Base-by-base conservation (phyloP, 37 sponge, comb jelly and placozoan species). In the Ephydatia muelleri region DNA sequence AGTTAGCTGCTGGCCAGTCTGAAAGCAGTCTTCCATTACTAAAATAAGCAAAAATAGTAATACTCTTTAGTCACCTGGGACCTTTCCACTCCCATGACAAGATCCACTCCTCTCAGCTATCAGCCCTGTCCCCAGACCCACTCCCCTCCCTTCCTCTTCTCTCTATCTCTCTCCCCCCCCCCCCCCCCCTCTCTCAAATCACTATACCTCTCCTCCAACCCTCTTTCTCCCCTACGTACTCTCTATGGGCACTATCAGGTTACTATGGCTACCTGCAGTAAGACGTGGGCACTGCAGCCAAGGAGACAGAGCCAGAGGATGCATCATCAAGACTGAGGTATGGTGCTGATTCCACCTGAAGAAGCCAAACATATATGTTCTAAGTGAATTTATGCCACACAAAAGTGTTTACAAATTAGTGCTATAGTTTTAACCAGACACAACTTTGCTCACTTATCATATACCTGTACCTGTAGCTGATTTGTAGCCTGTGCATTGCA, bases 291-390 rank as follows among this genome's bases (percentile, higher is more conserved):
- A 85, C 37, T n/a, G 72, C 72, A 30, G 86, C 78, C 72, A 85
- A 73, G 33, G 80, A 80, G 25, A 73, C 79, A 49, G 86, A 85
- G 19, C 66, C 78, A 48, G 65, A 75, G 57, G 81, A 73, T 22
- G 81, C 70, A n/a, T 85, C 77, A 28, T 93, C 87, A 82, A 90
- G 89, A 72, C 92, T 89, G n/a, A 93, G 85, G 85, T 82, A 82
- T 1, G 93, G 93, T 27, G 81, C 35, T n/a, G 86, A 39, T 49
- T 78, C 72, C 57, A 72, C 77, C 33, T 64, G 25, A 31, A 65
- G 32, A 65, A 47, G n/a, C n/a, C n/a, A n/a, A n/a, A n/a, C n/a
- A n/a, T n/a, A n/a, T n/a, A n/a, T n/a, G n/a, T n/a, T n/a, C n/a
- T n/a, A n/a, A n/a, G n/a, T n/a, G n/a, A n/a, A n/a, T n/a, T n/a